Percentiles rank a stretch among this genome's conserved stretches.
These are phyloP conservation scores for Echinometra lucunter DNA, from an alignment of 53 echinoderm and acorn worm species.

Conservation along the genomic window DNA sequence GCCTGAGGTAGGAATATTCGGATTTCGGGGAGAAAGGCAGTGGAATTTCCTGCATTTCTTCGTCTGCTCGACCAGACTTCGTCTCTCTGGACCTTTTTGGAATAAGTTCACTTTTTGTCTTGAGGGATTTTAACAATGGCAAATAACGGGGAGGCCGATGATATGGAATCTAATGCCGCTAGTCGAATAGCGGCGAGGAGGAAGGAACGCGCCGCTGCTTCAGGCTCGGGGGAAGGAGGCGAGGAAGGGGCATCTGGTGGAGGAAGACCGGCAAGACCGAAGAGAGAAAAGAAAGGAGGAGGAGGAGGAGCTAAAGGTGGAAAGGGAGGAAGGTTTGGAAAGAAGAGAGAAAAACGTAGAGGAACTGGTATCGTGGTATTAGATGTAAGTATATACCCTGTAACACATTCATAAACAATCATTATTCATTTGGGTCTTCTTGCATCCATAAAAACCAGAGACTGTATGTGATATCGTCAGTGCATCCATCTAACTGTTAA, in stretches of 20 bases:
- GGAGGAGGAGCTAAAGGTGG: conserved; percentile 48
- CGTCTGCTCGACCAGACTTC: conserved; percentile 31
- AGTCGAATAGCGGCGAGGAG: conserved; percentile 55
- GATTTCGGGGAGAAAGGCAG: conserved; percentile 49
- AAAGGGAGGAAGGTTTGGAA: conserved; percentile 67
- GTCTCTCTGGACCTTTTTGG: conserved; percentile 47
- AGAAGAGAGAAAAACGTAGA: conserved; percentile 64
- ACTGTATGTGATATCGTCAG: too few species aligned
- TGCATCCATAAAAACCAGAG: not conserved
- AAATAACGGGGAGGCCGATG: conserved; percentile 57
- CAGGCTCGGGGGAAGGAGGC: conserved; percentile 44
- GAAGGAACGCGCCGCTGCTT: conserved; percentile 57
- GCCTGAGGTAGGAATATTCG: conserved; percentile 21
- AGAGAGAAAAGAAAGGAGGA: conserved; percentile 66
- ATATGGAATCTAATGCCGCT: conserved; percentile 52
- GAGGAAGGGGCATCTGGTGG: conserved; percentile 65
- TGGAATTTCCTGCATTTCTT: conserved; percentile 31
- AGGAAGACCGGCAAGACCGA: conserved; percentile 50
- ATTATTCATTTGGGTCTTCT: not conserved
- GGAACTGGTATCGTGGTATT: conserved; percentile 66
- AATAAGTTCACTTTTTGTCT: conserved; percentile 46
- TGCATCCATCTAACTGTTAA: too few species aligned
- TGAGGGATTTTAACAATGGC: conserved; percentile 46
- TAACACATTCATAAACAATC: not conserved
- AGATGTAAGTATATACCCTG: conserved; percentile 56